Evolutionary conservation across 1,140 invertebrate species (phyloP), one percentile per base, ranked within the genome.

Genomic region (Mizuhopecten yessoensis): DNA sequence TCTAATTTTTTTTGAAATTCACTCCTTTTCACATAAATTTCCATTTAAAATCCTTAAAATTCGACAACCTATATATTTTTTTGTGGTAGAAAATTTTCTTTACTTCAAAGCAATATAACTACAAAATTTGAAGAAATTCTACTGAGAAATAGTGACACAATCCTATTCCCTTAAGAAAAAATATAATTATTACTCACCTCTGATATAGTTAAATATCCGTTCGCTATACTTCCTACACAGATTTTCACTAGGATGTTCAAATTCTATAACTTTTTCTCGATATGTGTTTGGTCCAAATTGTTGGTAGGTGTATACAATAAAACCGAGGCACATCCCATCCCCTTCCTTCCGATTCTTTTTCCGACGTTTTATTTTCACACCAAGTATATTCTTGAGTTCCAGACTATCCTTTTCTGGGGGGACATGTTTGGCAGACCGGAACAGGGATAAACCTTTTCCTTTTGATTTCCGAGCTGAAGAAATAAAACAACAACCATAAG

Each of bases 191-290:
- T n/a, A 89, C 90, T 91, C 88, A 94, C 93, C 91, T 36, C 34
- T 34, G 13, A 93, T 75, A 42, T 89, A 91, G 34, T 92, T 45
- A 33, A 86, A 45, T 33, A 94, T 93, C 45, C 93, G 92, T 33
- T 91, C 39, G 39, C 91, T 90, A 87, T 92, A 95, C 86, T 92
- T 89, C 45, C 87, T 90, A 90, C 93, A 95, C 29, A 96, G 88
- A 34, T 90, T 92, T 34, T 95, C 95, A 93, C 94, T 95, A 1
- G 95, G 95, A 90, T 96, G 95, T 91, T 95, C 94, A 87, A 96
- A 94, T 33, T 93, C 89, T 15, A 96, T 92, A 45, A 92, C 75
- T 90, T 88, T 89, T 33, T 94, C 93, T 75, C 87, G 57, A 36
- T 93, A 86, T n/a, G 88, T 89, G 57, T 94, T 95, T n/a, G 92